A percentile compares a stretch with the other conserved stretches of the same genome.
Conservation (phyloP, 2,113 vertebrate genomes). For the Spea multiplicata region DNA sequence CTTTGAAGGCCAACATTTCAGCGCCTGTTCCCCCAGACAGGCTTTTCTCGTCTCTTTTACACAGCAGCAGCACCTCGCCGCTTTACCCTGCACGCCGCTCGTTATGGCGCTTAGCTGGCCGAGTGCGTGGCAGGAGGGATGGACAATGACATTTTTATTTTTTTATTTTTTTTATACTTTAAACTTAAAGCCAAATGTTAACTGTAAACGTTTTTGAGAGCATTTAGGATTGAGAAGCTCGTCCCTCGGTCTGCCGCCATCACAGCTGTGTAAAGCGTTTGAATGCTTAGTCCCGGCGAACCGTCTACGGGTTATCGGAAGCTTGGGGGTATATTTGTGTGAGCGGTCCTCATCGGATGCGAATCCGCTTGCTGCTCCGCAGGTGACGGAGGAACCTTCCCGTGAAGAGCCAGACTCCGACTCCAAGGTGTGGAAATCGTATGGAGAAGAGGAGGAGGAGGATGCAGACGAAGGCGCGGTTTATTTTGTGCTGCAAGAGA, state of each 20-base stretch:
- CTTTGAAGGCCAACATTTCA: conserved; percentile 32
- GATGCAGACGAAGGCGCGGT: conserved; percentile 82
- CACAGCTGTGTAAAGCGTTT: conserved; percentile 6
- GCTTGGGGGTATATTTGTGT: no score
- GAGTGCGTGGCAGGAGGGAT: conserved; percentile 13
- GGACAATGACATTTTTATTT: conserved; percentile 10
- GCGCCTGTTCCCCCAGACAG: conserved; percentile 20
- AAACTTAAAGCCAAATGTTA: no score
- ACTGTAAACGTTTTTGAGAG: no score
- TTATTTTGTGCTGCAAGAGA: conserved; percentile 95
- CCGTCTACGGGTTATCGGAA: no score
- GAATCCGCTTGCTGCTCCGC: no score
- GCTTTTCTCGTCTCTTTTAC: conserved; percentile 23
- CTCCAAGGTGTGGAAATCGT: conserved; percentile 82
- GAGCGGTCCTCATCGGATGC: no score
- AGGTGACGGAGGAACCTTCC: conserved; percentile 92
- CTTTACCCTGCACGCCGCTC: conserved; percentile 28
- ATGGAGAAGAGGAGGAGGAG: conserved; percentile 69
- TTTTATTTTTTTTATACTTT: no score
- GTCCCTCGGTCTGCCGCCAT: neutral
- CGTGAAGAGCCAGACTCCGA: conserved; percentile 77
- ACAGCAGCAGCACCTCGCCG: neutral
- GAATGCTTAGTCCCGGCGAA: neutral
- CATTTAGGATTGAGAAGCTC: neutral
- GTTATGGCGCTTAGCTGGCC: conserved; percentile 27